Base-by-base conservation (phyloP, 2,113 vertebrate species). In the Lycaon pictus region DNA sequence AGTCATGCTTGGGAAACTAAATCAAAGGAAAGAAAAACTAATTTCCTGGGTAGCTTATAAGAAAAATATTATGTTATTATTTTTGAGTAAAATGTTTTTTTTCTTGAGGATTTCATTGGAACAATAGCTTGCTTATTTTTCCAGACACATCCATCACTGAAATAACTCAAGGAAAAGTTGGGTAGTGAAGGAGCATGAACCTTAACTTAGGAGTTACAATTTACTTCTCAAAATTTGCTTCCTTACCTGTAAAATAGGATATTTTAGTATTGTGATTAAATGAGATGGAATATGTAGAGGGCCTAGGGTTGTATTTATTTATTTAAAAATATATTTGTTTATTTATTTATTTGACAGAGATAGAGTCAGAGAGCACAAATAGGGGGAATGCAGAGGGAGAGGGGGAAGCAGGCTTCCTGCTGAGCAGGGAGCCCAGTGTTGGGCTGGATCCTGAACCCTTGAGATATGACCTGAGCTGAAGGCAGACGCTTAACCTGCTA, bases 21-120 rank as follows among this genome's bases (percentile, higher is more conserved):
- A 89, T 90, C 11, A 93, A 96, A 69, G 79, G 79, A 76, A 82
- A 94, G 84, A 86, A 92, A 92, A 94, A 3, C 37, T 65, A 63
- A 85, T 95, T 92, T 95, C 15, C 67, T 86, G 48, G 60, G 10
- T 56, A 32, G 29, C 51, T n/a, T 62, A 2, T 85, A 62, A 90
- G 84, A 92, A 93, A 92, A 77, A 82, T 62, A 32, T 15, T 95
- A 15, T 58, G 35, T 86, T 88, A 53, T 5, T 83, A 13, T 88
- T 93, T 93, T 15, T 91, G 90, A 95, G 51, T 65, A 17, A 80
- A 60, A 60, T 29, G 1, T 56, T 84, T 85, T 86, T 91, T 91
- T 93, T 60, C 60, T 83, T 85, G 60, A 88, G 25, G 16, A 79
- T 51, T 88, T 93, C 77, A 93, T 22, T 79, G 35, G 25, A 95